phyloP scores from a whole-genome alignment of 2,888 invertebrate species.

The Keiferia lycopersicella region DNA sequence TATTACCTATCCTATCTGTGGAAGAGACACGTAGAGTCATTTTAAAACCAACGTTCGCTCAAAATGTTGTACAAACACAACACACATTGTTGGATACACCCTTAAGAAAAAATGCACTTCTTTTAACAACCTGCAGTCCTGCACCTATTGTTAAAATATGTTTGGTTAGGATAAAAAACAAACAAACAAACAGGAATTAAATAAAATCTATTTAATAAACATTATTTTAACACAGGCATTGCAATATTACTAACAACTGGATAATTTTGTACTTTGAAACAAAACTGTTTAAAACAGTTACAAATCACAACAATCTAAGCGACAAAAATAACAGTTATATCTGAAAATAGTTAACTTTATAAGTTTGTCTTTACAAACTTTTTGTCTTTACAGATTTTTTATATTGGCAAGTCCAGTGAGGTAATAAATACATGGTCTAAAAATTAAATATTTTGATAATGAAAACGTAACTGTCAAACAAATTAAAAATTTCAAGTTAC shows the following conservation, averaged over 20 bases:
- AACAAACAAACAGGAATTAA: conserved; percentile 52
- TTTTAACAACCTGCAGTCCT: too few relatives aligned
- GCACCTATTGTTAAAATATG: too few relatives aligned
- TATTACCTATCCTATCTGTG: too few relatives aligned
- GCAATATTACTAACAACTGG: conserved; percentile 52
- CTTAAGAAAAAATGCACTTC: too few relatives aligned
- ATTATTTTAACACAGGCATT: conserved; percentile 52
- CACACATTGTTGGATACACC: too few relatives aligned
- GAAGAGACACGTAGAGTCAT: too few relatives aligned
- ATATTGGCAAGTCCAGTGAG: conserved; percentile 1
- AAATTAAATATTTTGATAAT: too few relatives aligned
- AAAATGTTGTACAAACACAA: too few relatives aligned
- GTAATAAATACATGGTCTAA: not conserved
- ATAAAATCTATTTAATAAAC: conserved; percentile 59
- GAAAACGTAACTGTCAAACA: too few relatives aligned
- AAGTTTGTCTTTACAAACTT: not conserved
- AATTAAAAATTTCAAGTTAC: too few relatives aligned
- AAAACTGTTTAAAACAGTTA: conserved; percentile 29
- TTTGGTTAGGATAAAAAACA: too few relatives aligned
- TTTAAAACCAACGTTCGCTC: too few relatives aligned
- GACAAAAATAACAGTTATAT: conserved; percentile 16
- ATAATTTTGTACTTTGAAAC: conserved; percentile 55
- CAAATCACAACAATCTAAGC: conserved; percentile 13
- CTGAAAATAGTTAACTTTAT: not conserved
- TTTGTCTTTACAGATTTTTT: not conserved